These are phyloP conservation scores for Ceraclea dissimilis DNA, from an alignment of 2,888 invertebrate genomes.

Conservation along the genomic window DNA sequence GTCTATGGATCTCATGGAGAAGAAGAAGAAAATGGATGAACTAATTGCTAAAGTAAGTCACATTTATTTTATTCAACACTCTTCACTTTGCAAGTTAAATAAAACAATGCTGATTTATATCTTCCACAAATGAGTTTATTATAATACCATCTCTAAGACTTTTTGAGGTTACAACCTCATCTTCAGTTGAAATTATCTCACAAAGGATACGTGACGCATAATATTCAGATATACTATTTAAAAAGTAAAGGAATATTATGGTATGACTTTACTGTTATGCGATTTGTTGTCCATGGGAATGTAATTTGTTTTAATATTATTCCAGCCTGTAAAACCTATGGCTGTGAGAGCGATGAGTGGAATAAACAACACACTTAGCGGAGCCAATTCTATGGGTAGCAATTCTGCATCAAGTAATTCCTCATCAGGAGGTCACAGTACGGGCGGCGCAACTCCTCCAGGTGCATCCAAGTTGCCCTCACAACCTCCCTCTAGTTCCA, in stretches of 20 bases:
- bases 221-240: too few relatives aligned
- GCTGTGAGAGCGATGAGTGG: slow-evolving; percentile 61
- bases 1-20: slow-evolving; percentile 61
- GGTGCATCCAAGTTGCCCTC: slow-evolving; percentile 2
- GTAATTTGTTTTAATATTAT: slow-evolving; percentile 22
- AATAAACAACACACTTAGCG: slow-evolving; percentile 29
- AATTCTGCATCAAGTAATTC: slow-evolving; percentile 44
- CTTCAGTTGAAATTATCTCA: too few relatives aligned
- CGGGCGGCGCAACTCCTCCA: slow-evolving; percentile 16
- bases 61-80: not conserved
- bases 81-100: not conserved
- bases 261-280: too few relatives aligned
- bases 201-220: too few relatives aligned
- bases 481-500: slow-evolving; percentile 34
- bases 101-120: too few relatives aligned
- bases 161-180: too few relatives aligned
- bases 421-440: slow-evolving; percentile 17
- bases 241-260: too few relatives aligned
- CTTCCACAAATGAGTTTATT: too few relatives aligned
- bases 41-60: slow-evolving; percentile 31
- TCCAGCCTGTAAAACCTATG: slow-evolving; percentile 80
- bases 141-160: too few relatives aligned
- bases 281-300: too few relatives aligned
- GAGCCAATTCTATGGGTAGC: slow-evolving; percentile 40
- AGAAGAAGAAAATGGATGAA: slow-evolving; percentile 50